Evolutionary conservation across 2,113 vertebrate species (phyloP).

Genomic region (Ptychochromis oligacanthus): DNA sequence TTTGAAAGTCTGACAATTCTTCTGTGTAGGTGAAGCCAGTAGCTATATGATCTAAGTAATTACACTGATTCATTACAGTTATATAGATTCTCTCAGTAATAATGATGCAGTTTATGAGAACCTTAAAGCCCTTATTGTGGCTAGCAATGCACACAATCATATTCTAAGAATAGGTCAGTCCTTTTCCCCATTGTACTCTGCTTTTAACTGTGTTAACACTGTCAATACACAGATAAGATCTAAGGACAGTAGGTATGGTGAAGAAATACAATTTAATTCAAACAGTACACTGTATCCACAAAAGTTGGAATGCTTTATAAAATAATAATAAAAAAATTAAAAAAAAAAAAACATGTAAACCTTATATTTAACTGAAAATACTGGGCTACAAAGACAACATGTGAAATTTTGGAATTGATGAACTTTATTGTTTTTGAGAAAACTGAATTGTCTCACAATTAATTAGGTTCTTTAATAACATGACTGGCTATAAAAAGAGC

Average conservation of each 20-base stretch:
- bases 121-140: background rate
- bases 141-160: conserved; percentile 24
- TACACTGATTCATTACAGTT: background rate
- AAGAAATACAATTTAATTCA: background rate
- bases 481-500: no score
- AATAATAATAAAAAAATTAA: no score
- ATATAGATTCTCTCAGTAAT: background rate
- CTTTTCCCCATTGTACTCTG: background rate
- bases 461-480: no score
- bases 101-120: background rate
- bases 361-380: no score
- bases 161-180: conserved; percentile 28
- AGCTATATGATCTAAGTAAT: background rate
- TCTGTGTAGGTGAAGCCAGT: background rate
- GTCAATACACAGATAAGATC: background rate
- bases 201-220: background rate
- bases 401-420: no score
- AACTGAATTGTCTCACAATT: no score
- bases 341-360: no score
- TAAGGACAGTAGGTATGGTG: background rate
- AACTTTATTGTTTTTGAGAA: no score
- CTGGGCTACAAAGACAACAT: no score
- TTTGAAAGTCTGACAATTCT: background rate
- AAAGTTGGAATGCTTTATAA: background rate
- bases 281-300: background rate